phyloP scores from a whole-genome alignment of 2,888 invertebrate species.

The Cancer borealis region DNA sequence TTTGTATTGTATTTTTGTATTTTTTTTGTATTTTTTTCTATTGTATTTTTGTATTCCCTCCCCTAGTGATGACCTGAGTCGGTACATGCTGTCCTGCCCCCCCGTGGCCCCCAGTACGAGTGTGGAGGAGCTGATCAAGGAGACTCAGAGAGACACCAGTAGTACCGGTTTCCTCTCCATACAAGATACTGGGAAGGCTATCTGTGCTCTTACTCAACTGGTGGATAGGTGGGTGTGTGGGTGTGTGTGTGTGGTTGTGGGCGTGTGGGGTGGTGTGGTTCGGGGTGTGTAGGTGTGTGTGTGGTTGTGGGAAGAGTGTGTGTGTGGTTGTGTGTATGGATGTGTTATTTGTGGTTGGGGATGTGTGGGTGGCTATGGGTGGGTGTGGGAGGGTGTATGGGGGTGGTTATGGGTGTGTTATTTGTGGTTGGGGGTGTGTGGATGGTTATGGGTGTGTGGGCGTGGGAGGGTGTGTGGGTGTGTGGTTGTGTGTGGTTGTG shows the following conservation, averaged over 20 bases:
- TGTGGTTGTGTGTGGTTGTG: too few species aligned
- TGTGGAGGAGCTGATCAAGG: constrained; percentile 85
- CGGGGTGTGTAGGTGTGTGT: not conserved
- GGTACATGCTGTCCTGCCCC: constrained; percentile 84
- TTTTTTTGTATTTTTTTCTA: too few species aligned
- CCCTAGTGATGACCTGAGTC: constrained; percentile 89
- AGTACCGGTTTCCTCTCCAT: constrained; percentile 82
- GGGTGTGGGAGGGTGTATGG: too few species aligned
- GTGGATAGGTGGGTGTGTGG: constrained; percentile 84
- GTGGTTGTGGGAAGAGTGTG: too few species aligned
- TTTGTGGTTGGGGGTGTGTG: constrained; percentile 1
- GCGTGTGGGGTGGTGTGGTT: not conserved
- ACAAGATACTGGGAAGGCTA: constrained; percentile 91
- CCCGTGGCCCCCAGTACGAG: constrained; percentile 82
- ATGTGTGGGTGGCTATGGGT: not conserved
- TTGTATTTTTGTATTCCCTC: too few species aligned
- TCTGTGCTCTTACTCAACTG: constrained; percentile 93
- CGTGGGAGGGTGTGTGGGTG: too few species aligned
- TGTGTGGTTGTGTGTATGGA: not conserved
- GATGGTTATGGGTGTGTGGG: not conserved
- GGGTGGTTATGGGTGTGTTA: too few species aligned
- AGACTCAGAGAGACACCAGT: constrained; percentile 81
- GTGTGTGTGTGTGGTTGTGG: not conserved
- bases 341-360: not conserved
- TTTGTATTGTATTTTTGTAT: not conserved